Percentiles rank a stretch among this genome's conserved stretches.
These are phyloP conservation scores for Aplodontia rufa DNA, from an alignment of 2,113 vertebrate species.

Conservation along the genomic window DNA sequence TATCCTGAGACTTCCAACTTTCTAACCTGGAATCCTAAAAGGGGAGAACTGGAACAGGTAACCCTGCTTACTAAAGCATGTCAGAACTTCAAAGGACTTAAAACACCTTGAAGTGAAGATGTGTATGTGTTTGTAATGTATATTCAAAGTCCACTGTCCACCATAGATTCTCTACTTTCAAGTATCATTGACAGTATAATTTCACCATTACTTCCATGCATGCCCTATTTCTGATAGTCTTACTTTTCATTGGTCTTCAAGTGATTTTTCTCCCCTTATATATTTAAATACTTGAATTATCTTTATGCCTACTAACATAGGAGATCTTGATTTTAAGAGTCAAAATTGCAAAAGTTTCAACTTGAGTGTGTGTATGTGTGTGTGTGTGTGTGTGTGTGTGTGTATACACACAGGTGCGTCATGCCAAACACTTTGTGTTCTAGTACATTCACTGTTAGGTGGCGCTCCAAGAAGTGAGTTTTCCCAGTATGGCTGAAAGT, in stretches of 20 bases:
- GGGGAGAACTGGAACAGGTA: conserved; percentile 10
- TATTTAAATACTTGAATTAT: conserved; percentile 47
- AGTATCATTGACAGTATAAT: not conserved
- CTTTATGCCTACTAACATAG: not conserved
- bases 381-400: not conserved
- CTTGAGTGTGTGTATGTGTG: not conserved
- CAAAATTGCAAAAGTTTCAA: not conserved
- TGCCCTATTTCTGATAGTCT: conserved; percentile 30
- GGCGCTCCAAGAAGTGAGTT: conserved; percentile 44
- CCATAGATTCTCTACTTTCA: not conserved
- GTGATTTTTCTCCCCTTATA: conserved; percentile 34
- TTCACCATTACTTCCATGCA: not conserved
- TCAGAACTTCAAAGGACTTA: conserved; percentile 27
- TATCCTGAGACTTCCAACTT: conserved; percentile 73
- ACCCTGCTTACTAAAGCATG: not conserved
- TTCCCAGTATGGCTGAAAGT: conserved; percentile 72
- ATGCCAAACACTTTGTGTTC: conserved; percentile 22
- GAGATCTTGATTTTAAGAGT: not conserved
- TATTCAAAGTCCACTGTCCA: not conserved
- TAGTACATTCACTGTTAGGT: conserved; percentile 68
- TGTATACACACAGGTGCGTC: not conserved
- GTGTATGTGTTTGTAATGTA: not conserved
- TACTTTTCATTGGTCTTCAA: conserved; percentile 26
- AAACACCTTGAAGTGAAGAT: not conserved
- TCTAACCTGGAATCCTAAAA: conserved; percentile 19